Conservation (phyloP, 2,888 invertebrate genomes). For the Macrosiphum euphorbiae region DNA sequence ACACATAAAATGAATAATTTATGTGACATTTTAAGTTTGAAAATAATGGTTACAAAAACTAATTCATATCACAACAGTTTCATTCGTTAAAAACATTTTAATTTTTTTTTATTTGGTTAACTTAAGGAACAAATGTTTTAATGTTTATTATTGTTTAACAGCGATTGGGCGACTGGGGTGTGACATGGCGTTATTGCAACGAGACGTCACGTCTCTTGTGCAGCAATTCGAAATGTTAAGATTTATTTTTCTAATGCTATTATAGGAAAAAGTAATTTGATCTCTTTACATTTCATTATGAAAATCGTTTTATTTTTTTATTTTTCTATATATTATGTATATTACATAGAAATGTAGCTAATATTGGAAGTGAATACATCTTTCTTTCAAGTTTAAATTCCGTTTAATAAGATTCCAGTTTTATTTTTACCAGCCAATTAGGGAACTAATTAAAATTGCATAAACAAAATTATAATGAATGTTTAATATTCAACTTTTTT, state of each 20-base stretch:
- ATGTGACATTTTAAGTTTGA: not conserved
- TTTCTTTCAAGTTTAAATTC: not conserved
- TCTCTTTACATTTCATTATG: not conserved
- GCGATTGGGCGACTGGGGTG: not conserved
- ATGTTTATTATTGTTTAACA: not conserved
- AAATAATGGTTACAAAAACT: not conserved
- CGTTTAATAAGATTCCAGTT: not conserved
- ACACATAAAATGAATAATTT: not conserved
- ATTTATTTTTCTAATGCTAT: not conserved
- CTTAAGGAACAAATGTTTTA: not conserved
- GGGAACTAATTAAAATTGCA: not conserved
- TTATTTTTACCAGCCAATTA: not conserved
- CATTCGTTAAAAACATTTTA: not conserved
- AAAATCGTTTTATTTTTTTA: not conserved
- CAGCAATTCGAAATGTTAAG: constrained; percentile 10
- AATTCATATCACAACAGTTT: not conserved
- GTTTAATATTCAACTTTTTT: not conserved
- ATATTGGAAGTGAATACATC: not conserved
- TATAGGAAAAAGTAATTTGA: not conserved
- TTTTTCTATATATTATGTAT: not conserved
- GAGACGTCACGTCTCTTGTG: constrained; percentile 33
- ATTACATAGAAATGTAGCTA: not conserved
- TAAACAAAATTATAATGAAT: not conserved
- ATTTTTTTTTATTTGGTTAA: not conserved
- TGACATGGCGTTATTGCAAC: not conserved